Conservation (phyloP, 1,140 invertebrate genomes). For the Bombyx mandarina region DNA sequence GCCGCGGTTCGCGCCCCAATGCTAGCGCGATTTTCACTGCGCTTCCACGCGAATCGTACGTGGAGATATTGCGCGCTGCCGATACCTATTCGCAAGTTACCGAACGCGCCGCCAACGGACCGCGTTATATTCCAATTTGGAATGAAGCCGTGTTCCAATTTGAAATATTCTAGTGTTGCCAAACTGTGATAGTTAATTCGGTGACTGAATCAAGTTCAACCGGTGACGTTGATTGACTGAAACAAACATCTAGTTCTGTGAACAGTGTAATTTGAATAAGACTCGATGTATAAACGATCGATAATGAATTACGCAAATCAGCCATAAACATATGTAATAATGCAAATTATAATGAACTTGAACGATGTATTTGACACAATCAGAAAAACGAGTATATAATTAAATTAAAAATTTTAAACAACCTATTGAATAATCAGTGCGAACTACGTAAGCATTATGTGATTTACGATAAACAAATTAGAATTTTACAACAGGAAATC, state of each 20-base stretch:
- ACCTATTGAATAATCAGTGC: background rate
- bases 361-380: background rate
- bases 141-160: background rate
- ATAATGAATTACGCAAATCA: constrained; percentile 6
- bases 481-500: background rate
- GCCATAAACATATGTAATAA: too few species aligned
- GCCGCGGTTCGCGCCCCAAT: constrained; percentile 49
- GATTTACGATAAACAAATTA: background rate
- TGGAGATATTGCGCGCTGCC: constrained; percentile 34
- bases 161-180: too few species aligned
- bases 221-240: constrained; percentile 11
- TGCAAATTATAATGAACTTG: too few species aligned
- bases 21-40: constrained; percentile 56
- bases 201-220: background rate
- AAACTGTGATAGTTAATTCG: too few species aligned
- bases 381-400: background rate
- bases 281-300: constrained; percentile 9
- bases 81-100: constrained; percentile 32
- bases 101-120: constrained; percentile 1
- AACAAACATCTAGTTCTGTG: constrained; percentile 13
- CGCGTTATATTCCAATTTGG: constrained; percentile 1
- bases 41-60: constrained; percentile 60
- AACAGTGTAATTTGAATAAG: constrained; percentile 15
- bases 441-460: background rate
- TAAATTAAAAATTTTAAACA: background rate